These are phyloP conservation scores for Orthochromis indermauri DNA, from an alignment of 2,113 vertebrate species.

Conservation along the genomic window DNA sequence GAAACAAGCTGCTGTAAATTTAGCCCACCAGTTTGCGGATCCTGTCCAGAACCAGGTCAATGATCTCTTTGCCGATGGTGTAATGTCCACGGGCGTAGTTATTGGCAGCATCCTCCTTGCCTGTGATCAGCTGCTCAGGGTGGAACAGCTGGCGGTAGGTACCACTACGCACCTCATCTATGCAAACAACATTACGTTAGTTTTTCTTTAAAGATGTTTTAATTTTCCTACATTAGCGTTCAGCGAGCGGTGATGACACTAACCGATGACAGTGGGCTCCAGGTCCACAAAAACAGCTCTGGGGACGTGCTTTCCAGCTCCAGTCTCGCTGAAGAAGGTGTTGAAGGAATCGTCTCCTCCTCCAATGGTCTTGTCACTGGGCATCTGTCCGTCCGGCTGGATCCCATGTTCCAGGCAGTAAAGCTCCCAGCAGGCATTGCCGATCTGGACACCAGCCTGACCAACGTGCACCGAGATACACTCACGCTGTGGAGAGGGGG, in stretches of 20 bases:
- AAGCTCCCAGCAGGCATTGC: constrained; percentile 59
- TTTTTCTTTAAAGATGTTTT: fast-evolving
- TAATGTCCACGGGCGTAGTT: constrained; percentile 67
- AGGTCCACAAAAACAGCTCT: constrained; percentile 73
- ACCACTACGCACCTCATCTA: constrained; percentile 43
- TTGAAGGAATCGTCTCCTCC: constrained; percentile 53
- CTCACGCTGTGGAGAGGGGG: constrained; percentile 43
- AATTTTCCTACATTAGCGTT: fast-evolving
- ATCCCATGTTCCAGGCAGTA: constrained; percentile 59
- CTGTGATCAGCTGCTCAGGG: constrained; percentile 67
- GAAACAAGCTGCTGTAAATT: no score
- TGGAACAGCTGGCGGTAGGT: constrained; percentile 64
- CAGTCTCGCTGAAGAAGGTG: constrained; percentile 76
- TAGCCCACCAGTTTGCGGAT: constrained; percentile 76
- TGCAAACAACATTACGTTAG: not conserved
- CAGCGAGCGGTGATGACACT: not conserved
- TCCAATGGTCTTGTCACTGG: constrained; percentile 51
- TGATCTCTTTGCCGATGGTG: not conserved
- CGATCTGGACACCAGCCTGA: constrained; percentile 67
- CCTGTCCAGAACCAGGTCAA: constrained; percentile 69
- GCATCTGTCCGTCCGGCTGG: constrained; percentile 57
- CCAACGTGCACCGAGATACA: constrained; percentile 67
- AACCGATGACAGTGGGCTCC: constrained; percentile 60
- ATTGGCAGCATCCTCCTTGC: constrained; percentile 69
- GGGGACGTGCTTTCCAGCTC: constrained; percentile 78